Percentiles rank a stretch among this genome's conserved stretches.
Evolutionary conservation across 2,888 invertebrate genomes (phyloP).

Genomic region (Oligia fasciuncula): DNA sequence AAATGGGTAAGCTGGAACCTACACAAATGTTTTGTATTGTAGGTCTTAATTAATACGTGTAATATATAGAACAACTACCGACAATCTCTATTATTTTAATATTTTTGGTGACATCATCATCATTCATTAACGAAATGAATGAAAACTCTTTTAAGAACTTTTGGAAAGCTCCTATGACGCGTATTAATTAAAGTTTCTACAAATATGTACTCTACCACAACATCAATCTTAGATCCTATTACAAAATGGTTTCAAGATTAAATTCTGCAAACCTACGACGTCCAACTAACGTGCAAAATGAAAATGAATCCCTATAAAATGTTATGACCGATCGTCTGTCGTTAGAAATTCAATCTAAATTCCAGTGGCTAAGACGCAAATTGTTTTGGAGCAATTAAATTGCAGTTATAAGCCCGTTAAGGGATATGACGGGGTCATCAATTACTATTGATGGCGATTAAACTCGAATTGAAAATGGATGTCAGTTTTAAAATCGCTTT

Average conservation of each 20-base stretch:
- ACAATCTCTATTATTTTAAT: too few relatives aligned
- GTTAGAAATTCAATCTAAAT: constrained; percentile 57
- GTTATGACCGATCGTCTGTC: constrained; percentile 45
- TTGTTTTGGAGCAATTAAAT: constrained; percentile 52
- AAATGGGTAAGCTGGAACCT: not conserved
- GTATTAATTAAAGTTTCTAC: not conserved
- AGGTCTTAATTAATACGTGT: too few relatives aligned
- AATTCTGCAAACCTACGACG: constrained; percentile 26
- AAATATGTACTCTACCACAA: not conserved
- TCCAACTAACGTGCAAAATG: constrained; percentile 41
- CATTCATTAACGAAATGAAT: not conserved
- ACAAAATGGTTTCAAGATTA: constrained; percentile 27
- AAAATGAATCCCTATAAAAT: constrained; percentile 53
- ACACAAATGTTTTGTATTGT: not conserved
- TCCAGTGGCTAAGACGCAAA: constrained; percentile 46
- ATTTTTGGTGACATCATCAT: not conserved
- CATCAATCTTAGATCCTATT: constrained; percentile 11
- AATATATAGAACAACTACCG: too few relatives aligned
- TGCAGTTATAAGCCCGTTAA: constrained; percentile 52
- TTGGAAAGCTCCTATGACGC: not conserved
- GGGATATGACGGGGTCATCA: constrained; percentile 43
- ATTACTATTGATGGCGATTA: constrained; percentile 45
- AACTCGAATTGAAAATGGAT: constrained; percentile 39
- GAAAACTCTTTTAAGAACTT: not conserved
- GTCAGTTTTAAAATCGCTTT: constrained; percentile 18